phyloP scores from a whole-genome alignment of 2,888 invertebrate species.

The Orthosia incerta region DNA sequence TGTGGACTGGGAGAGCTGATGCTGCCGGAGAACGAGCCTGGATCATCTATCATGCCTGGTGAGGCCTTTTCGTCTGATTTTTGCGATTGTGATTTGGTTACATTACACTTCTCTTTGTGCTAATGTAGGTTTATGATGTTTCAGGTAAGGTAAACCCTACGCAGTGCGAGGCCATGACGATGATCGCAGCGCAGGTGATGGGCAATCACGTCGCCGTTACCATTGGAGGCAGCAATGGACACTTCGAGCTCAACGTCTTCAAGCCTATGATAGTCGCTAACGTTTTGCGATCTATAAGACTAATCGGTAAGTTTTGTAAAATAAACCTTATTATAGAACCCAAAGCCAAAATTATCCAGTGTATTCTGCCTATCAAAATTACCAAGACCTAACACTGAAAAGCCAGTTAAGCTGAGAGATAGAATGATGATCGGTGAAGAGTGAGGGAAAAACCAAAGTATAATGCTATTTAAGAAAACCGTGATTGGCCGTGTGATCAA shows the following conservation, averaged over 20 bases:
- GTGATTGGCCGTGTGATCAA: neutral
- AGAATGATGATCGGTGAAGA: neutral
- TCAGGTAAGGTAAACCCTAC: conserved; percentile 99
- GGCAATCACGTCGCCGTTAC: conserved; percentile 99
- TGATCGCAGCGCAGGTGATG: conserved; percentile 99
- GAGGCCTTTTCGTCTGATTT: conserved; percentile 42
- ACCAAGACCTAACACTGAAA: neutral
- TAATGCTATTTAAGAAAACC: neutral
- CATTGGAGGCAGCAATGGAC: conserved; percentile 98
- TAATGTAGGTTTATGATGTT: conserved; percentile 8
- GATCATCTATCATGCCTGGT: conserved; percentile 99
- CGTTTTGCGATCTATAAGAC: conserved; percentile 96
- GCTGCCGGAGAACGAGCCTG: conserved; percentile 99
- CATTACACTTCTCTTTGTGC: neutral
- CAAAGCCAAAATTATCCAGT: neutral
- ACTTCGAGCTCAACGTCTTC: conserved; percentile 99
- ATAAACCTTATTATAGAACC: neutral
- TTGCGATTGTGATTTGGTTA: neutral
- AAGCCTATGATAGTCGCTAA: conserved; percentile 99
- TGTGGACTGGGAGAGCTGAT: conserved; percentile 98
- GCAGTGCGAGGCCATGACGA: conserved; percentile 99
- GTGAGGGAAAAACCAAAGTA: neutral
- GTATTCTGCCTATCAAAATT: too few relatives aligned
- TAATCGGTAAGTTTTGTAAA: conserved; percentile 91
- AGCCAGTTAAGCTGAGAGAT: neutral